Evolutionary conservation across 2,113 vertebrate genomes (phyloP).

Genomic region (Procavia capensis): DNA sequence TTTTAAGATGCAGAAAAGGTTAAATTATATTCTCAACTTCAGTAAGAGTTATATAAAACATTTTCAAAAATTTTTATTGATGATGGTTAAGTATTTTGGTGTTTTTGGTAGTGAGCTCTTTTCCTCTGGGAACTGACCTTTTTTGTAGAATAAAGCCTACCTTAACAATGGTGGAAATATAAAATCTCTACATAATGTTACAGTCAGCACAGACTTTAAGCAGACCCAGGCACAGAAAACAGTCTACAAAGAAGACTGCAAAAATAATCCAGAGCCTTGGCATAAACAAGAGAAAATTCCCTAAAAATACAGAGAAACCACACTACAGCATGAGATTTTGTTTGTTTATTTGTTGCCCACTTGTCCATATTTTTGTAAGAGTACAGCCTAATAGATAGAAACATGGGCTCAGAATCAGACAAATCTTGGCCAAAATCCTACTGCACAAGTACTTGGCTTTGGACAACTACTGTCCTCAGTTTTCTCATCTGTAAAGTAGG

Average conservation of each 20-base stretch:
- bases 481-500: neutral
- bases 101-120: neutral
- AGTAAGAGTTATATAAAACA: neutral
- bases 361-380: neutral
- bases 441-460: neutral
- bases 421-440: neutral
- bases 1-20: neutral
- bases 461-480: neutral
- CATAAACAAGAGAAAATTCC: neutral
- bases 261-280: neutral
- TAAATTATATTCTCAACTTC: constrained; percentile 18
- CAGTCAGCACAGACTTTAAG: neutral
- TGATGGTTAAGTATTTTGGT: neutral
- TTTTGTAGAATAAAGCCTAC: neutral
- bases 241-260: neutral
- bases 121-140: constrained; percentile 35
- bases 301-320: neutral
- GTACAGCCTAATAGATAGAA: neutral
- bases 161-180: neutral
- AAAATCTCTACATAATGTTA: neutral
- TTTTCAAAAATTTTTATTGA: neutral
- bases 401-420: neutral
- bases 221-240: neutral
- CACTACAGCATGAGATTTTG: neutral
- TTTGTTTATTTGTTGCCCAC: neutral